A percentile compares a stretch with the other conserved stretches of the same genome.
Conservation (phyloP, 2,888 invertebrate species). For the Synanthedon tipuliformis region DNA sequence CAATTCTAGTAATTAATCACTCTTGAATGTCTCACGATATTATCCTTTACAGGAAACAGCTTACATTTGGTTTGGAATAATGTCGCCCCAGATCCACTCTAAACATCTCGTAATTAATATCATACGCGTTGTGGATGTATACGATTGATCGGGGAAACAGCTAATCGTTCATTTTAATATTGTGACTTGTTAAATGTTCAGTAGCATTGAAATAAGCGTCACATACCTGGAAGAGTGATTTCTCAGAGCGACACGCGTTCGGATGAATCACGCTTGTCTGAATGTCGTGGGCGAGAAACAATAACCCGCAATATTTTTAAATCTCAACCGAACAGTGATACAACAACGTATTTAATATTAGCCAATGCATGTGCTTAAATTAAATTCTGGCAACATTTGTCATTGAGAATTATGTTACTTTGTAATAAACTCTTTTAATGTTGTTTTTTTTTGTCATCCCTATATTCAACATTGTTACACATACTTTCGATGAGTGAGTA, state of each 20-base stretch:
- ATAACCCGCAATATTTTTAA: conserved; percentile 44
- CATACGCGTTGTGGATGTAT: not conserved
- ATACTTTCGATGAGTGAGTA: too few species aligned
- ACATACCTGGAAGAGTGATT: conserved; percentile 33
- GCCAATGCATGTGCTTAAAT: conserved; percentile 12
- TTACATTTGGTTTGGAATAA: too few species aligned
- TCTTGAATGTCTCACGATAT: too few species aligned
- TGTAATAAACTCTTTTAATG: not conserved
- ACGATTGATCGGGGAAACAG: not conserved
- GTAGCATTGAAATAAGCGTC: conserved; percentile 19
- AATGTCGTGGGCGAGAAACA: conserved; percentile 42
- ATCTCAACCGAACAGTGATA: conserved; percentile 31
- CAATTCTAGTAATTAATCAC: too few species aligned
- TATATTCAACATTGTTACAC: too few species aligned
- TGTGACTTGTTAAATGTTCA: conserved; percentile 12
- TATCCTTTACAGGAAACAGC: too few species aligned
- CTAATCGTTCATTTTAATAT: conserved; percentile 11
- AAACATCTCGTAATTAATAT: not conserved
- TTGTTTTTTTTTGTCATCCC: not conserved
- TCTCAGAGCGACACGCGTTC: conserved; percentile 25
- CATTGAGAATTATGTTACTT: not conserved
- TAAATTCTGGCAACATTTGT: not conserved
- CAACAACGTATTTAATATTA: conserved; percentile 43
- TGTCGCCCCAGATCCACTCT: not conserved
- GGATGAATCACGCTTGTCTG: conserved; percentile 31